A percentile compares a stretch with the other conserved stretches of the same genome.
Evolutionary conservation across 2,797 vertebrate species (phyloP).

Genomic region (Coendou prehensilis): DNA sequence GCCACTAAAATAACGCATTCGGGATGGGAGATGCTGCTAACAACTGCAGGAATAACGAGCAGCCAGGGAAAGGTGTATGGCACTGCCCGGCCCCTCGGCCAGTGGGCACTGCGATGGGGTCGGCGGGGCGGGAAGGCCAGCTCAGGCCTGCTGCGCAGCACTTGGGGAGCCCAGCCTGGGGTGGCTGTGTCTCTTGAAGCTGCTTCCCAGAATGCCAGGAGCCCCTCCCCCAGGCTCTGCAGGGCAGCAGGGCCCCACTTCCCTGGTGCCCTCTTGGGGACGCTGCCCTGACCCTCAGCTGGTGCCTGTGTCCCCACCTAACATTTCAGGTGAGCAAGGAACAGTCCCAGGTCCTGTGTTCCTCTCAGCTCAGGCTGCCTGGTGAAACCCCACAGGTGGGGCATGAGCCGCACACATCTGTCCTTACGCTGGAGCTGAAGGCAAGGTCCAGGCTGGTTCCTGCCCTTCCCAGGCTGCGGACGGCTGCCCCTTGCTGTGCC

Average conservation of each 20-base stretch:
- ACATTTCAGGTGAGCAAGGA: background rate
- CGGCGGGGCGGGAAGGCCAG: rapidly evolving
- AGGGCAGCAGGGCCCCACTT: rapidly evolving
- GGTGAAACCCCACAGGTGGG: rapidly evolving
- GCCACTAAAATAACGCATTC: constrained; percentile 41
- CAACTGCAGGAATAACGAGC: constrained; percentile 5
- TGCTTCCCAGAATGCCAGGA: rapidly evolving
- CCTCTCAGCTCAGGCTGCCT: background rate
- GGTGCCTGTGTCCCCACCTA: too few relatives aligned
- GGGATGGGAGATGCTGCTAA: constrained; percentile 28
- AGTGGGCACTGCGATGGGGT: background rate
- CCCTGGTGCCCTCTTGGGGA: too few relatives aligned
- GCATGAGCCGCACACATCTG: rapidly evolving
- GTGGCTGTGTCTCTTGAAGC: background rate
- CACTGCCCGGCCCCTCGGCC: background rate
- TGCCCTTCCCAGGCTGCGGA: background rate
- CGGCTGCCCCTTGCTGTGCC: background rate
- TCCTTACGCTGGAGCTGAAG: too few relatives aligned
- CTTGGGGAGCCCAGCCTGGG: rapidly evolving
- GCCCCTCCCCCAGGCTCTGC: rapidly evolving
- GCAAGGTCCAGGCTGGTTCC: background rate
- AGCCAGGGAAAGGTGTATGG: background rate
- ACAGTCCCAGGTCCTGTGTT: rapidly evolving
- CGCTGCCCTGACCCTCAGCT: background rate
- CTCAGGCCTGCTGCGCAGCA: too few relatives aligned